Evolutionary conservation across 2,888 invertebrate species (phyloP), one percentile per base, ranked within the genome.

Genomic region (Latrodectus elegans): DNA sequence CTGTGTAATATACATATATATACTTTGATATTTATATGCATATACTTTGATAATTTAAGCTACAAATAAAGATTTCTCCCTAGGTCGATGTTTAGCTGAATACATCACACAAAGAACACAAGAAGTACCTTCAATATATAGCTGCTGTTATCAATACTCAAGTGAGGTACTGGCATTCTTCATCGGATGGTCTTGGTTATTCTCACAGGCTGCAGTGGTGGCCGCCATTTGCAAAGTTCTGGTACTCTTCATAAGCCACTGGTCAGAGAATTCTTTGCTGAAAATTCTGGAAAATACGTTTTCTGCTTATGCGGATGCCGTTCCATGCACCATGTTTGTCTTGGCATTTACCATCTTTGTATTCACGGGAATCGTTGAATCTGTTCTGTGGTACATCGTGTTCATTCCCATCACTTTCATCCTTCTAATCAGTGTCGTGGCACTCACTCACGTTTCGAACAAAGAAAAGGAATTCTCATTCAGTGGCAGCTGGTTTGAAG

Each of bases 91-190:
- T 51, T 74, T 89, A 17, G 76, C 90, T 4, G 90, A 90, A 79
- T 89, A 89, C 73, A 73, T 89, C 12, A 86, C 84, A 14, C 38
- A 67, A 60, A 82, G 85, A 17, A 60, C 83, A 1, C 71, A 76
- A 52, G 75, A 86, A 9, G 75, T 75, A 11, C 77, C 80, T 4
- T 84, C 86, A 17, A 51, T 89, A 53, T 90, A 89, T 76, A 87
- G 87, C 49, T 88, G 88, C 77, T 89, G 87, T 72, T 90, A 90
- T 52, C 89, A 89, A 26, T 67, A 67, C 12, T 73, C 86, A 14
- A 88, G 90, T 72, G 90, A 90, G 82, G 74, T 90, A 14, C 74
- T 89, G 49, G 90, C 90, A 0, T 90, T 89, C 53, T 73, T 89
- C 22, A 84, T 89, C 0, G 89, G 89, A 2, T 90, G 90, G 90